These are phyloP conservation scores for Coluber constrictor DNA, from an alignment of 2,797 vertebrate genomes.

Conservation along the genomic window DNA sequence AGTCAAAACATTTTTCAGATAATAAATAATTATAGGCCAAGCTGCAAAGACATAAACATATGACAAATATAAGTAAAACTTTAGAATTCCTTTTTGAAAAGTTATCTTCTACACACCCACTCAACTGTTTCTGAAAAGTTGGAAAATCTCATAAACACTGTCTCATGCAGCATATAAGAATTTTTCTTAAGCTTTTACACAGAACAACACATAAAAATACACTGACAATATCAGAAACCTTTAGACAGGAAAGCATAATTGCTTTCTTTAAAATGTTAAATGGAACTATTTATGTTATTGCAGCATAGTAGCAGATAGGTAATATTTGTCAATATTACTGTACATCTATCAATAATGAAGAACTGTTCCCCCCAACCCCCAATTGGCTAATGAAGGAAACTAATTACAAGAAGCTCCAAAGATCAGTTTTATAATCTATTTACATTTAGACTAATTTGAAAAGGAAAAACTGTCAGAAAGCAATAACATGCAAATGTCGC, in stretches of 20 bases:
- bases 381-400: background rate
- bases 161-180: background rate
- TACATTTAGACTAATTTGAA: constrained; percentile 12
- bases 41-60: background rate
- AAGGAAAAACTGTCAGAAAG: constrained; percentile 16
- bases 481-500: constrained; percentile 1
- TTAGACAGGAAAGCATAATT: background rate
- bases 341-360: background rate
- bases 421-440: constrained; percentile 17
- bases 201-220: background rate
- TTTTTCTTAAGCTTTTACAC: background rate
- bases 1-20: background rate
- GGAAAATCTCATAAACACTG: background rate
- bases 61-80: background rate
- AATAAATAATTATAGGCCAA: background rate
- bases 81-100: background rate
- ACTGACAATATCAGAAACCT: background rate
- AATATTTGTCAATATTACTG: background rate
- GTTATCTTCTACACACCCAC: background rate
- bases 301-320: background rate
- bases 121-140: background rate
- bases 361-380: background rate
- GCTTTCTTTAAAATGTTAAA: background rate
- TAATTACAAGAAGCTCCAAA: background rate
- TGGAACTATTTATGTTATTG: background rate